Base-by-base conservation (phyloP, 2,113 vertebrate genomes). In the Phaethornis superciliosus region DNA sequence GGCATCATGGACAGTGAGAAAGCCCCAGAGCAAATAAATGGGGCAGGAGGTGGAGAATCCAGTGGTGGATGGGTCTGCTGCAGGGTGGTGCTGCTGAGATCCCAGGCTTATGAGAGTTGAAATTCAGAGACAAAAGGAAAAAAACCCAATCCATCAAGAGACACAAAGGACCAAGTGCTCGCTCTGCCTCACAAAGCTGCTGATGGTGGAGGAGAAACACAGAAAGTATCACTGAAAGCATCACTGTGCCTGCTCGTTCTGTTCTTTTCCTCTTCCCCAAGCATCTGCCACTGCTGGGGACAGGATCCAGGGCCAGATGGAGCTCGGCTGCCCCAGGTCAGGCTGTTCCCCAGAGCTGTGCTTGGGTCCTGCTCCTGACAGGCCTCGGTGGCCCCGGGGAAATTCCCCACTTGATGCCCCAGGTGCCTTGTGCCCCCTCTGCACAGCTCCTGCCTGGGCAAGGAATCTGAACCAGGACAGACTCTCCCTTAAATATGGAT, bases 21-120 rank as follows among this genome's bases (percentile, higher is more conserved):
- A 62, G 22, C n/a, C 37, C 85, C 64, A 35, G n/a, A 71, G 68
- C 33, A 76, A 72, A 79, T 37, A 44, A 62, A 67, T 0, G 0
- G 47, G 12, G 30, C 21, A 21, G 56, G 55, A 71, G 64, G 33
- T 18, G 52, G 28, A 79, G 42, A 79, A 72, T 6, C 54, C 21
- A 21, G 19, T 47, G 46, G 20, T 47, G 54, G 22, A 72, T 2
- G 3, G 49, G 49, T 12, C 27, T 68, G 58, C 51, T 55, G 64
- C 0, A 0, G 0, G 0, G 40, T 18, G 28, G 26, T 58, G 33
- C 32, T 5, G 3, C 2, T 7, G 63, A 68, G 16, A 12, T 26
- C 12, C 11, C 40, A 26, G 11, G 32, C 3, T 3, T 1, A 1
- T 2, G 7, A 72, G 46, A 35, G n/a, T 30, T 49, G 40, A 78